These are phyloP conservation scores for Caerostris darwini DNA, from an alignment of 1,140 invertebrate genomes.

Conservation along the genomic window DNA sequence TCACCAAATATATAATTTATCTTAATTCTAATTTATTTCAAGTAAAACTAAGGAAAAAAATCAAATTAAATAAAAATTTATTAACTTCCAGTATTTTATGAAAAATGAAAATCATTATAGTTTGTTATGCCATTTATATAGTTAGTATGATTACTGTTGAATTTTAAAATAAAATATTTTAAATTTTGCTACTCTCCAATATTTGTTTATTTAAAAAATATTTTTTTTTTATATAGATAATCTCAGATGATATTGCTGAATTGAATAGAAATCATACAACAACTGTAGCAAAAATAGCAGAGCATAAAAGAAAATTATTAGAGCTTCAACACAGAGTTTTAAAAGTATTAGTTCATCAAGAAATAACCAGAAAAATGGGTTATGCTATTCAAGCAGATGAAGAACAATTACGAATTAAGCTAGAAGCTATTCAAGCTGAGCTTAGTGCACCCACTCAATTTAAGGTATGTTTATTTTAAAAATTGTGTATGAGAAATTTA, in stretches of 20 bases:
- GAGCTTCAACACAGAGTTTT: slow-evolving; percentile 90
- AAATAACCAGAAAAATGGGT: slow-evolving; percentile 92
- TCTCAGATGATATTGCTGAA: slow-evolving; percentile 89
- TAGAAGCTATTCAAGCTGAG: slow-evolving; percentile 92
- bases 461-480: slow-evolving; percentile 85
- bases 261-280: slow-evolving; percentile 88
- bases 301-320: slow-evolving; percentile 88
- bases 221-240: slow-evolving; percentile 80
- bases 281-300: slow-evolving; percentile 87
- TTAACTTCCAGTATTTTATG: no score
- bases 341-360: slow-evolving; percentile 91
- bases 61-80: no score
- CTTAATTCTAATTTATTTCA: no score
- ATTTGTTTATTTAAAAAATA: background rate
- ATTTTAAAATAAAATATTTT: no score
- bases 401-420: slow-evolving; percentile 90
- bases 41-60: no score
- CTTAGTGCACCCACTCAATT: slow-evolving; percentile 95
- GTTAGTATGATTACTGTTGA: no score
- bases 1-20: no score
- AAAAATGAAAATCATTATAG: no score
- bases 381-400: slow-evolving; percentile 93
- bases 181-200: no score
- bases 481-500: background rate
- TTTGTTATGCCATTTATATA: no score